Evolutionary conservation across 1,140 invertebrate species (phyloP).

Genomic region (Rhopalosiphum maidis): DNA sequence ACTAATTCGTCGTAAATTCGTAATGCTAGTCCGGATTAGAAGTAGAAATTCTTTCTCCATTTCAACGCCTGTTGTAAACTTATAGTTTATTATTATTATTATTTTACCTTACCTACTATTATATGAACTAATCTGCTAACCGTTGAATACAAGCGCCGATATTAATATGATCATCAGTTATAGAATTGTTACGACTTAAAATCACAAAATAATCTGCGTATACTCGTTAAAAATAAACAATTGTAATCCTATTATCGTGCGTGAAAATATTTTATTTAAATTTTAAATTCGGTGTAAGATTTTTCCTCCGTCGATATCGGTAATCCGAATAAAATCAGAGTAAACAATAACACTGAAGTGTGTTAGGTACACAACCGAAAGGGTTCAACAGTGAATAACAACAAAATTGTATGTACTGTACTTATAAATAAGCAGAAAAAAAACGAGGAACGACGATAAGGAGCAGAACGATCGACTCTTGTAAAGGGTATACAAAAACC

Average conservation of each 20-base stretch:
- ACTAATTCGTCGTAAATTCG: background rate
- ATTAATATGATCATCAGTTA: background rate
- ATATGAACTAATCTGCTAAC: background rate
- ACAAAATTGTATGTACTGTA: background rate
- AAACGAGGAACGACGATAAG: background rate
- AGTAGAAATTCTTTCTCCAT: background rate
- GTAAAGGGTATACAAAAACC: background rate
- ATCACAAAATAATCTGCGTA: background rate
- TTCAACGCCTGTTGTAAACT: background rate
- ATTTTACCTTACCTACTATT: background rate
- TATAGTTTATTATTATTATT: background rate
- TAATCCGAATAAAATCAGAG: background rate
- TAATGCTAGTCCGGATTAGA: background rate
- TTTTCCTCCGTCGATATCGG: background rate
- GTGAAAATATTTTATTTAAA: background rate
- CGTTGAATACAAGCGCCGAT: background rate
- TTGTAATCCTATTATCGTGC: background rate
- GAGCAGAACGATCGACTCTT: background rate
- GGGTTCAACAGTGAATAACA: background rate
- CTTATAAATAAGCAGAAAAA: background rate
- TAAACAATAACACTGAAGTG: background rate
- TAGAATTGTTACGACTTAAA: background rate
- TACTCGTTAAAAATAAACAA: background rate
- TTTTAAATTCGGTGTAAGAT: background rate
- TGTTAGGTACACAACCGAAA: background rate